Conservation (phyloP, 92 coral and sea anemone genomes). For the Desmophyllum pertusum region DNA sequence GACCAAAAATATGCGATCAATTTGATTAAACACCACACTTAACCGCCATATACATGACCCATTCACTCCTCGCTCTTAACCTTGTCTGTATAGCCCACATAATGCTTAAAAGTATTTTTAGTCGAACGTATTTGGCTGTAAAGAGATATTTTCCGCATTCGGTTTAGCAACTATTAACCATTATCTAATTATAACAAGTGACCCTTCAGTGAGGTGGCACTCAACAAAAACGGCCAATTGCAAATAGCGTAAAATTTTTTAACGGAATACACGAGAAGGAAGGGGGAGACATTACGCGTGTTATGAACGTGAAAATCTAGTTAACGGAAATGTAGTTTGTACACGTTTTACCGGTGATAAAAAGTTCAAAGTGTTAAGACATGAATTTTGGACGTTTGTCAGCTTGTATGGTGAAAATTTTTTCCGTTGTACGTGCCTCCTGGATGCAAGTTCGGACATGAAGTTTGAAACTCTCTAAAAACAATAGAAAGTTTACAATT, state of each 20-base stretch:
- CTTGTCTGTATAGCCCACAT: not conserved
- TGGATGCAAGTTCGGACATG: constrained; percentile 22
- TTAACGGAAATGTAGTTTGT: not conserved
- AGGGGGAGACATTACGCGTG: too few relatives aligned
- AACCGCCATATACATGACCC: constrained; percentile 3
- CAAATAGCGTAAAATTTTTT: not conserved
- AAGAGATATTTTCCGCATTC: constrained; percentile 34
- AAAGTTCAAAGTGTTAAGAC: not conserved
- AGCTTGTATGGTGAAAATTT: not conserved
- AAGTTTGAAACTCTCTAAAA: not conserved
- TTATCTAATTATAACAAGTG: constrained; percentile 18
- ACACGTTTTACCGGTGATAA: not conserved
- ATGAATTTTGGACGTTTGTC: not conserved
- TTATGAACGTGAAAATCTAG: too few relatives aligned
- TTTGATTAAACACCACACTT: constrained; percentile 12
- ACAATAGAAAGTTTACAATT: constrained; percentile 7
- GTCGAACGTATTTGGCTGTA: constrained; percentile 10
- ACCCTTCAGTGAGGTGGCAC: not conserved
- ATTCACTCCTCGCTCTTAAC: constrained; percentile 4
- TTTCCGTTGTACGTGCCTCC: constrained; percentile 33
- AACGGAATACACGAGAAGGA: not conserved
- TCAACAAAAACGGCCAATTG: not conserved
- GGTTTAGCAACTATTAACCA: not conserved
- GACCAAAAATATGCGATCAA: constrained; percentile 12
- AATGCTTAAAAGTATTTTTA: constrained; percentile 9